phyloP scores from a whole-genome alignment of 2,113 vertebrate genomes.

The Panthera uncia region DNA sequence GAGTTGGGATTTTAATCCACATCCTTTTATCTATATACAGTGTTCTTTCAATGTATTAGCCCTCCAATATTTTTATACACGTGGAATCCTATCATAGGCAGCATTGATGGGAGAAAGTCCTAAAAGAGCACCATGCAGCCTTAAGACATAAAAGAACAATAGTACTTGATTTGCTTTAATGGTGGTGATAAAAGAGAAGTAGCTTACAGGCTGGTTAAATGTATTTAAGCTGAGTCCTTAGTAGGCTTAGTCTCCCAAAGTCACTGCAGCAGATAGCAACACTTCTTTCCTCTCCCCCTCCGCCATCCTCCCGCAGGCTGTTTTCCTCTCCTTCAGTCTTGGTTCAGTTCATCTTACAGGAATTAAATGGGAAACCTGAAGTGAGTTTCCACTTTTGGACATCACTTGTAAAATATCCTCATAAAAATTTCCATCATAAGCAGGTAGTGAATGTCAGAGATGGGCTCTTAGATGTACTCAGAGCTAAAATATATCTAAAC shows the following conservation, averaged over 20 bases:
- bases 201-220: background rate
- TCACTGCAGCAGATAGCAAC: background rate
- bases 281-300: background rate
- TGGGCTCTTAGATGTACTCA: background rate
- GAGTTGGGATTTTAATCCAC: constrained; percentile 17
- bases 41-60: background rate
- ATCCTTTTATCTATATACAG: background rate
- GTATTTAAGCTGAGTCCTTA: constrained; percentile 34
- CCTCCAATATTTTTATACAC: background rate
- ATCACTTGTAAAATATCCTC: constrained; percentile 27
- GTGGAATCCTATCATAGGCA: background rate
- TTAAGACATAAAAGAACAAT: background rate
- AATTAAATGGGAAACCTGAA: constrained; percentile 35
- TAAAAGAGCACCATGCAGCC: background rate
- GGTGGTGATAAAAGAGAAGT: background rate
- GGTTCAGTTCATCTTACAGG: background rate
- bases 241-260: background rate
- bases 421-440: constrained; percentile 31
- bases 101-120: background rate
- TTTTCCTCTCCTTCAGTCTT: background rate
- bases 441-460: constrained; percentile 7
- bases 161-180: constrained; percentile 27
- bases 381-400: background rate
- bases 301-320: background rate
- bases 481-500: constrained; percentile 23